These are phyloP conservation scores for Pogonus chalceus DNA, from an alignment of 1,140 invertebrate genomes.

Conservation along the genomic window DNA sequence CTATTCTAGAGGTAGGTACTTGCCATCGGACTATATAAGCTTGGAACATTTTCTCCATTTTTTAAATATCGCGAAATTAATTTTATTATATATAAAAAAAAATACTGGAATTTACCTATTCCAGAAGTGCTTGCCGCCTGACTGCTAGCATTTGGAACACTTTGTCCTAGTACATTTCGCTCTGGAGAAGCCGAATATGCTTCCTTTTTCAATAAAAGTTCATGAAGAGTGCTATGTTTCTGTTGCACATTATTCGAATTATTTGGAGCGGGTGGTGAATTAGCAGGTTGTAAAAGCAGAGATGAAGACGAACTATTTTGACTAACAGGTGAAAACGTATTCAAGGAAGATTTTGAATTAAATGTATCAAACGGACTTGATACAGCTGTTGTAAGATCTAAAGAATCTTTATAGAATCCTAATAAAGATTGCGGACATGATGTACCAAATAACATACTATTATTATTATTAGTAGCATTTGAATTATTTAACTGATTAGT, in stretches of 20 bases:
- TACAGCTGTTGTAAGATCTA: constrained; percentile 22
- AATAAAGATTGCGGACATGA: constrained; percentile 30
- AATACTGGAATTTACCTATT: too few species aligned
- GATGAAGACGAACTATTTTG: constrained; percentile 45
- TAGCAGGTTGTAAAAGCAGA: constrained; percentile 39
- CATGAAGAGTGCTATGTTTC: constrained; percentile 45
- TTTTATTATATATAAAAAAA: too few species aligned
- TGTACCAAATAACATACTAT: constrained; percentile 15
- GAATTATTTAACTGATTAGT: constrained; percentile 15
- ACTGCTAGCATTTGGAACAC: constrained; percentile 35
- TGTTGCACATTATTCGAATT: constrained; percentile 40
- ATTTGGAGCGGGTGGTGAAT: constrained; percentile 29
- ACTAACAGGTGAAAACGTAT: constrained; percentile 46
- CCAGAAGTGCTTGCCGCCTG: background rate
- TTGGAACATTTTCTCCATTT: too few species aligned
- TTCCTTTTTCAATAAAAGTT: constrained; percentile 52
- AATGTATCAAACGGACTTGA: constrained; percentile 37
- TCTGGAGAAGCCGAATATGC: constrained; percentile 42
- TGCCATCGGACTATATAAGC: too few species aligned
- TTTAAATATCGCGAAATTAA: too few species aligned
- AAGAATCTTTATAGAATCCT: constrained; percentile 29
- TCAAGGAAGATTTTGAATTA: constrained; percentile 35
- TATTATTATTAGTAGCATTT: constrained; percentile 14
- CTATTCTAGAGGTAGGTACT: too few species aligned
- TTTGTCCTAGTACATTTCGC: constrained; percentile 44